These are phyloP conservation scores for Microchirus variegatus DNA, from an alignment of 2,797 vertebrate genomes.

Conservation along the genomic window DNA sequence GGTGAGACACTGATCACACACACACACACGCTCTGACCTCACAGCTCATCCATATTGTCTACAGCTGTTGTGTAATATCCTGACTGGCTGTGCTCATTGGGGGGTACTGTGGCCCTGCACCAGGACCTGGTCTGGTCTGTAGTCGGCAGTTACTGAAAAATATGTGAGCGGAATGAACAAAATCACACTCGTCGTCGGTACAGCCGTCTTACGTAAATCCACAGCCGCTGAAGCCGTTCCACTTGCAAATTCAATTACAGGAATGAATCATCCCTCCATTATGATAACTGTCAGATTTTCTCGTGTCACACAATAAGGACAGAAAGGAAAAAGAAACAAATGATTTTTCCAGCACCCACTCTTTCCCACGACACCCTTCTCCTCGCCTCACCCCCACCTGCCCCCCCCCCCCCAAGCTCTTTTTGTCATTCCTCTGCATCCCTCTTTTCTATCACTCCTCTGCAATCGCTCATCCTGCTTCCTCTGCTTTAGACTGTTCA, in stretches of 20 bases:
- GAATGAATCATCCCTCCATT: slow-evolving; percentile 80
- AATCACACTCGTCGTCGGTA: slow-evolving; percentile 46
- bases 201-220: slow-evolving; percentile 56
- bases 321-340: slow-evolving; percentile 70
- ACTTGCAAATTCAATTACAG: slow-evolving; percentile 80
- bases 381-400: slow-evolving; percentile 43
- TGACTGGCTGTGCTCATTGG: slow-evolving; percentile 14
- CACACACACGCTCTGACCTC: slow-evolving; percentile 3
- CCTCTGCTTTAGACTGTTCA: slow-evolving; percentile 56
- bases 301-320: slow-evolving; percentile 76
- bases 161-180: no score
- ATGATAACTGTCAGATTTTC: slow-evolving; percentile 83
- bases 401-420: slow-evolving; percentile 12
- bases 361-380: no score
- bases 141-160: no score
- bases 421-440: slow-evolving; percentile 48
- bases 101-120: slow-evolving; percentile 24
- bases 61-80: slow-evolving; percentile 40
- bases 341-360: slow-evolving; percentile 28
- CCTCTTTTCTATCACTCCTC: slow-evolving; percentile 26
- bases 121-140: slow-evolving; percentile 2
- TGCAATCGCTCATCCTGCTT: slow-evolving; percentile 56
- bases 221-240: slow-evolving; percentile 65
- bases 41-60: slow-evolving; percentile 30
- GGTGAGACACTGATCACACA: slow-evolving; percentile 31